Evolutionary conservation across 2,797 vertebrate genomes (phyloP), one percentile per base, ranked within the genome.

Genomic region (Coregonus ussuriensis): DNA sequence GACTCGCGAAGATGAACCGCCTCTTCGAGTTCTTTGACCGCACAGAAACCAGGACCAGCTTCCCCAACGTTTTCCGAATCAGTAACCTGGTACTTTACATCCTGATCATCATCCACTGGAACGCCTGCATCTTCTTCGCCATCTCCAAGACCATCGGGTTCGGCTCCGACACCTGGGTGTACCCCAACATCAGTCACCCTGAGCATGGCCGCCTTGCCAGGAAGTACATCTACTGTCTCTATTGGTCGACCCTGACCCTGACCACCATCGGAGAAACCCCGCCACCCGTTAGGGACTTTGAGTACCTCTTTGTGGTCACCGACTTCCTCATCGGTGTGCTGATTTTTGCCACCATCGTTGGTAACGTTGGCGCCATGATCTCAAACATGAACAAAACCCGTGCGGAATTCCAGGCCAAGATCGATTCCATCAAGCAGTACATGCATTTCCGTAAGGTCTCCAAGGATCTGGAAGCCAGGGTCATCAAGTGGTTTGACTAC

Each of bases 401-500:
- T 4, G 93, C 97, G 0, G 98, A 99, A 81, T 99, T 99, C 90
- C 98, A 99, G 91, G 95, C 97, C 41, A 99, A 97, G 87, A 96
- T 99, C 0, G 98, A 99, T 87, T 96, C 98, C 82, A 97, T 99
- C 79, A 99, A 99, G 82, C 97, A 98, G 87, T 99, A 99, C 90
- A 97, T 99, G 97, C 97, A 98, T 68, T 99, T 99, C 88, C 96
- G 98, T 82, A 98, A 99, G 86, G 98, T 99, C 85, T 96, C 94
- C 66, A 99, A 99, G 92, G 98, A 99, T 75, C 89, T 99, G 81
- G 98, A 99, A 90, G 96, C 94, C 35, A 94, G 98, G 67, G 96
- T 99, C 74, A 98, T 99, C 90, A 98, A 97, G 79, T 99, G 98
- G 98, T 99, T 99, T 7, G 98, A 99, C 91, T 99, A 99, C 85